Percentiles rank a stretch among this genome's conserved stretches.
These are phyloP conservation scores for Pyrgus malvae DNA, from an alignment of 2,888 invertebrate species.

Conservation along the genomic window DNA sequence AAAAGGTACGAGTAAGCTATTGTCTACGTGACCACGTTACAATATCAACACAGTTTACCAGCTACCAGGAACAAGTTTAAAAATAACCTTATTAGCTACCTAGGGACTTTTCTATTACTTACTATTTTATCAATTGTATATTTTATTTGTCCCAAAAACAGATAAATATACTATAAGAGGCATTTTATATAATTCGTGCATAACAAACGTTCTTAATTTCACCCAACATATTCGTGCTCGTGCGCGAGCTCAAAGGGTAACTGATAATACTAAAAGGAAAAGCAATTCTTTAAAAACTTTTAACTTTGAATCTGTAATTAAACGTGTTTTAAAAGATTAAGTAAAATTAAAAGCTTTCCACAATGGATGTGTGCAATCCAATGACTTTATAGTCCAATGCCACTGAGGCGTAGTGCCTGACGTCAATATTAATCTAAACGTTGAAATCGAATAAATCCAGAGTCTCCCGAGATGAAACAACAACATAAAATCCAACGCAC, in stretches of 20 bases:
- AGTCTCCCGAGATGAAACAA: constrained; percentile 11
- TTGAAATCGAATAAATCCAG: constrained; percentile 13
- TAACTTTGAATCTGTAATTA: constrained; percentile 11
- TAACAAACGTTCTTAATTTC: not conserved
- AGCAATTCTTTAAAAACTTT: constrained; percentile 5
- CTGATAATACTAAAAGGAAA: constrained; percentile 5
- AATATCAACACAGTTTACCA: not conserved
- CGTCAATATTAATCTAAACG: constrained; percentile 16
- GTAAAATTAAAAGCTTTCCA: not conserved
- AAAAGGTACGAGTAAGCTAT: not conserved
- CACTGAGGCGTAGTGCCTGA: not conserved
- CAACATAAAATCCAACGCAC: constrained; percentile 3
- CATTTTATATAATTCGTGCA: no score
- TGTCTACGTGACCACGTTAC: not conserved
- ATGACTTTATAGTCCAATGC: constrained; percentile 14
- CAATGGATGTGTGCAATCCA: constrained; percentile 8
- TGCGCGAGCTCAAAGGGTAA: not conserved
- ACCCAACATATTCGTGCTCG: not conserved
- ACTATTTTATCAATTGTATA: not conserved
- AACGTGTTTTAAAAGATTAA: constrained; percentile 4
- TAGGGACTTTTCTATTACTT: not conserved
- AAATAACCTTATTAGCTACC: not conserved
- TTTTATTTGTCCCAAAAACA: not conserved
- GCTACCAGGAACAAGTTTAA: not conserved
- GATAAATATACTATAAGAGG: no score